Conservation (phyloP, 2,888 invertebrate genomes). For the Scaptomyza flava region DNA sequence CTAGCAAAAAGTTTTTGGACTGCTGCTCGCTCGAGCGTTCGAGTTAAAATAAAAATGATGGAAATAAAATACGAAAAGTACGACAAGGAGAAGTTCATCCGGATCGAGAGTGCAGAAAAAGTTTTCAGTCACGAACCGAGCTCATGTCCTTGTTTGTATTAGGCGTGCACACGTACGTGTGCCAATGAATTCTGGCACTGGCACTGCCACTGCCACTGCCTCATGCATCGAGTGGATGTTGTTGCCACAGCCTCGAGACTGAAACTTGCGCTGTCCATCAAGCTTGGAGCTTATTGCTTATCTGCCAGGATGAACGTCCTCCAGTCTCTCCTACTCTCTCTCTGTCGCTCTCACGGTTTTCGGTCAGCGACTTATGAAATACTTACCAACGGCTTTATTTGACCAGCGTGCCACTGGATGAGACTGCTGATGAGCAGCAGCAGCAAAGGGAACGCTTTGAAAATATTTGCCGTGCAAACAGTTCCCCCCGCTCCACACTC, state of each 20-base stretch:
- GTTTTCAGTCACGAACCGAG: slow-evolving; percentile 80
- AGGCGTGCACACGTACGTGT: slow-evolving; percentile 71
- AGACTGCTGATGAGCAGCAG: slow-evolving; percentile 68
- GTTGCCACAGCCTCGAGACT: slow-evolving; percentile 26
- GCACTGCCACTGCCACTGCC: slow-evolving; percentile 21
- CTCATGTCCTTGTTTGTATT: slow-evolving; percentile 82
- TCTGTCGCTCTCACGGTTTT: neutral
- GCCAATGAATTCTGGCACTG: slow-evolving; percentile 64
- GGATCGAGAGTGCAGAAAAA: slow-evolving; percentile 56
- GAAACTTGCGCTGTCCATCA: slow-evolving; percentile 75
- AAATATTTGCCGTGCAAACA: slow-evolving; percentile 71
- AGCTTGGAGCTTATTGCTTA: slow-evolving; percentile 76
- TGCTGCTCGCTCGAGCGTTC: slow-evolving; percentile 62
- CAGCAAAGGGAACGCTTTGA: slow-evolving; percentile 34
- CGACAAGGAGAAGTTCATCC: slow-evolving; percentile 35
- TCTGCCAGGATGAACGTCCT: slow-evolving; percentile 57
- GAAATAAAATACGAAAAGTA: slow-evolving; percentile 76
- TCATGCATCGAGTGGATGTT: neutral
- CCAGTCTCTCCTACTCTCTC: neutral
- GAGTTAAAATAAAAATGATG: slow-evolving; percentile 74
- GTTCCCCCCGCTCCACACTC: neutral
- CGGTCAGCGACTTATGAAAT: slow-evolving; percentile 70
- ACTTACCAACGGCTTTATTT: slow-evolving; percentile 80
- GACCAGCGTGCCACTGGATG: slow-evolving; percentile 66
- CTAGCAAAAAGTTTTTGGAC: slow-evolving; percentile 73